Conservation (phyloP, 1,140 invertebrate species). For the Tribolium castaneum region DNA sequence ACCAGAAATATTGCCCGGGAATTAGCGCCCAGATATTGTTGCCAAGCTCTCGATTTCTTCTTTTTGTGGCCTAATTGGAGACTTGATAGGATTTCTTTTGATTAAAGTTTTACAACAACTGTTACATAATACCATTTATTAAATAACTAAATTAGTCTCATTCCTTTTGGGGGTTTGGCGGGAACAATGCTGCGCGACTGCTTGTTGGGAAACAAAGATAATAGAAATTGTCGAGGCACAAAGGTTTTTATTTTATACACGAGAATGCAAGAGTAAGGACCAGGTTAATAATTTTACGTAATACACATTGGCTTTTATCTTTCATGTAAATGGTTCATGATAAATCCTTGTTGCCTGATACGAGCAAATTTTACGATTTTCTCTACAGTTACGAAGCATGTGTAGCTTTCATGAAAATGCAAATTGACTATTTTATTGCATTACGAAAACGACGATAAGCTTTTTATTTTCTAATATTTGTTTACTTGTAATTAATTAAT, state of each 20-base stretch:
- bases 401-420: background rate
- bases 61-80: background rate
- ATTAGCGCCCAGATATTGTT: slow-evolving; percentile 16
- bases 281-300: background rate
- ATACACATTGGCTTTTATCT: background rate
- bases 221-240: background rate
- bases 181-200: background rate
- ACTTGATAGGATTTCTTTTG: background rate
- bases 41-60: background rate
- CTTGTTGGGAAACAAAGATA: background rate
- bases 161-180: background rate
- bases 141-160: background rate
- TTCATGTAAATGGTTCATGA: background rate
- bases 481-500: background rate
- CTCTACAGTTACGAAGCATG: background rate
- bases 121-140: background rate
- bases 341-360: slow-evolving; percentile 3
- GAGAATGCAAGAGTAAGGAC: background rate
- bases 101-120: background rate
- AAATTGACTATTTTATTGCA: background rate
- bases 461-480: background rate
- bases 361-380: background rate
- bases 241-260: background rate
- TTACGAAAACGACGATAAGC: background rate
- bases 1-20: slow-evolving; percentile 9